phyloP scores from a whole-genome alignment of 2,113 vertebrate species.

The Mustelus asterias region DNA sequence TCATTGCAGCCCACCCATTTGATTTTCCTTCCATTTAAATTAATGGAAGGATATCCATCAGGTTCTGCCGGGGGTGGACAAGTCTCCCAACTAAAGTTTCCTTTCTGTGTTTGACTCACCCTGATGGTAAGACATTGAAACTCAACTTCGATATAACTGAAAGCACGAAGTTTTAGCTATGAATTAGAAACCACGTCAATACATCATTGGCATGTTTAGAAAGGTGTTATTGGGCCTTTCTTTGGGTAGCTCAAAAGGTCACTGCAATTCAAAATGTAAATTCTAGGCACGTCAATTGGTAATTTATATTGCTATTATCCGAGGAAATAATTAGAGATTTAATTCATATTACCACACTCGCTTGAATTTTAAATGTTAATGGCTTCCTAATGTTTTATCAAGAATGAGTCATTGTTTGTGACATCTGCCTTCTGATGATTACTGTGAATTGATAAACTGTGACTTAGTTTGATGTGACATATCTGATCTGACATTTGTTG shows the following conservation, averaged over 20 bases:
- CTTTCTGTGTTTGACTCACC: not conserved
- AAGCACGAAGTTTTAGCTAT: not conserved
- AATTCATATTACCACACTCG: not conserved
- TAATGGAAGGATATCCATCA: not conserved
- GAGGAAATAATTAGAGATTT: slow-evolving; percentile 10
- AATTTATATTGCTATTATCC: not conserved
- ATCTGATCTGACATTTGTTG: not conserved
- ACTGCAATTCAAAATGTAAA: not conserved
- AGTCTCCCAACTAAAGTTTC: not conserved
- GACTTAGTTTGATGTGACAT: not conserved
- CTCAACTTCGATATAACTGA: not conserved
- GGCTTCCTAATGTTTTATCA: not conserved
- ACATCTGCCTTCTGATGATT: not conserved
- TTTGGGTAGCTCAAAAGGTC: not conserved
- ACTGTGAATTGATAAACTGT: slow-evolving; percentile 12
- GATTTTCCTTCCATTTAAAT: not conserved
- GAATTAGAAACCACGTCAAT: not conserved
- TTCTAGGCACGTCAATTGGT: not conserved
- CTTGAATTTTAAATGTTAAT: slow-evolving; percentile 23
- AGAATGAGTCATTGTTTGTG: slow-evolving; percentile 10
- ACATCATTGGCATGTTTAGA: not conserved
- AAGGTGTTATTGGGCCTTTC: not conserved
- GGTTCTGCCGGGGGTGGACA: not conserved
- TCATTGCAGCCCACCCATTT: not conserved
- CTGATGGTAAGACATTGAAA: not conserved